Base-by-base conservation (phyloP, 2,888 invertebrate species). In the Eilema depressum region DNA sequence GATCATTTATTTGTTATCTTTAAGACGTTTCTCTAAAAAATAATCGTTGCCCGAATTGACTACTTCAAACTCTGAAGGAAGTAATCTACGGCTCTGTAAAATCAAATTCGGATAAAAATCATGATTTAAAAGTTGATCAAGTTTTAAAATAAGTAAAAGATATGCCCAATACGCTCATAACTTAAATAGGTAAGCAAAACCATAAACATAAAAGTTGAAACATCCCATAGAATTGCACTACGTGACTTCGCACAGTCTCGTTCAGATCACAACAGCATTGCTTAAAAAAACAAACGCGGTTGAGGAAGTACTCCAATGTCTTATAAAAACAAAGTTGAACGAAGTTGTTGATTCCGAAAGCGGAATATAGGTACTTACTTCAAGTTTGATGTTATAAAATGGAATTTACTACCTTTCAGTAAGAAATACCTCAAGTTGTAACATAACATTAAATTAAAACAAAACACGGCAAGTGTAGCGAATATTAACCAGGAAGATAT, bases 351-450 rank as follows among this genome's bases (percentile, higher is more conserved):
- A 20, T 47, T 20, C 20, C 47, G 3, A 20, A 20, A 20, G 7
- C 20, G 5, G 20, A 47, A 47, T 47, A 47, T 8, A n/a, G n/a
- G 7, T 37, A 20, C 7, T 20, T 20, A 47, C 47, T 4, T 53
- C n/a, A 53, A 53, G 53, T 53, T 53, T 53, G 53, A 53, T 53
- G 20, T n/a, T n/a, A n/a, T 53, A n/a, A 53, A 53, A 53, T 53
- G 20, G n/a, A 47, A 47, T 47, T 47, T 20, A 53, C 53, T 53
- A 8, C 53, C 10, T 53, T n/a, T 53, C n/a, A 53, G n/a, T 53
- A 53, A 47, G 0, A 41, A 53, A n/a, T 53, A 7, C 53, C n/a
- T 53, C 53, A 53, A n/a, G 53, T 53, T n/a, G 20, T 1, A 53
- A 10, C n/a, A n/a, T 53, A 53, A 53, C n/a, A 53, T 53, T n/a